These are phyloP conservation scores for Dromius quadrimaculatus DNA, from an alignment of 2,888 invertebrate species.

Conservation along the genomic window DNA sequence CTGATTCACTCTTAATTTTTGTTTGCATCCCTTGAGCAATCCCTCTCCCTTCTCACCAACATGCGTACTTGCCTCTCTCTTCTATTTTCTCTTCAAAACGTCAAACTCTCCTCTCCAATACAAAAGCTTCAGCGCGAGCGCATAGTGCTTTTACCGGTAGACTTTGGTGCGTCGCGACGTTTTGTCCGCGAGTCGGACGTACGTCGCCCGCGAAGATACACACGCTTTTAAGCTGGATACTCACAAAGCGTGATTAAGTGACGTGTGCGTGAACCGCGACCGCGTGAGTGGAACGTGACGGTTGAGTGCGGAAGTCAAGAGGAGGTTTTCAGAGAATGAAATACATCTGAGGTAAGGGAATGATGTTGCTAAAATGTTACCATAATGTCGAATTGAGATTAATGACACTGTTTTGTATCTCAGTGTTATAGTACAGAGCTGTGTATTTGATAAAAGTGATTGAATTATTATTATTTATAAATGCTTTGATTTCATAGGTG, in stretches of 20 bases:
- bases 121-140: constrained; percentile 2
- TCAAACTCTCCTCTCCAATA: background rate
- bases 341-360: constrained; percentile 2
- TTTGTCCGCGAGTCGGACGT: constrained; percentile 10
- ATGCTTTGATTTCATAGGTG: too few species aligned
- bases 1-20: too few species aligned
- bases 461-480: too few species aligned
- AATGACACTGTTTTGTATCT: too few species aligned
- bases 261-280: constrained; percentile 23
- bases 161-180: constrained; percentile 27
- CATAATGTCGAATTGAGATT: too few species aligned
- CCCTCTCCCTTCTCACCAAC: background rate
- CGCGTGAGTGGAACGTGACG: background rate
- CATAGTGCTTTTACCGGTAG: background rate
- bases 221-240: background rate
- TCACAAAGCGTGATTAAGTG: background rate
- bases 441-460: too few species aligned
- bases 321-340: background rate
- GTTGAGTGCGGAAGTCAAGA: background rate
- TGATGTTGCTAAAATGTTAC: background rate
- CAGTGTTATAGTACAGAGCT: too few species aligned
- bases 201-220: constrained; percentile 20
- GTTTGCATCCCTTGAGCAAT: too few species aligned
- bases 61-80: background rate
- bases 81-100: background rate